Percentiles rank a stretch among this genome's conserved stretches.
Conservation (phyloP, 2,888 invertebrate species). For the Drosophila limbata region DNA sequence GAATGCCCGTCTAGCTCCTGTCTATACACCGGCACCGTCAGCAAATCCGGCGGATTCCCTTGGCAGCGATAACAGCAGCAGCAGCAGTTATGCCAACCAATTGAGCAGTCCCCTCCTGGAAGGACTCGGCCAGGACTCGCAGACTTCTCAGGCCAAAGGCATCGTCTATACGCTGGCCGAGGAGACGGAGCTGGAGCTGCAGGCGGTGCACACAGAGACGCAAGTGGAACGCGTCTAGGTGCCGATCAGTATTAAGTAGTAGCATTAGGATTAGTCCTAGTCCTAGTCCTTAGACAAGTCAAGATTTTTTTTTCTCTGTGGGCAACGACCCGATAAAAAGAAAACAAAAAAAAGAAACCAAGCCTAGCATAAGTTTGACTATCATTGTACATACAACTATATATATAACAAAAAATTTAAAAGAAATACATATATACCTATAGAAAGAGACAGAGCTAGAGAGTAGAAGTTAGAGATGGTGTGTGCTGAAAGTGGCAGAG, state of each 20-base stretch:
- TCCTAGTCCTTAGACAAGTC: slow-evolving; percentile 51
- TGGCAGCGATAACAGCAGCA: slow-evolving; percentile 41
- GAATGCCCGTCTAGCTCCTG: slow-evolving; percentile 70
- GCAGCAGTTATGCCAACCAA: slow-evolving; percentile 48
- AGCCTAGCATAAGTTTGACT: slow-evolving; percentile 56
- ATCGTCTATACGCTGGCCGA: slow-evolving; percentile 87
- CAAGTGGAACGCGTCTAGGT: slow-evolving; percentile 75
- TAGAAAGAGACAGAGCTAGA: slow-evolving; percentile 1
- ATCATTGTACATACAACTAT: slow-evolving; percentile 45
- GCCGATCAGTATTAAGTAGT: slow-evolving; percentile 51
- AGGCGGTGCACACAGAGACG: slow-evolving; percentile 85
- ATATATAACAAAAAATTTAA: slow-evolving; percentile 8
- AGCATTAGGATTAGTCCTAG: slow-evolving; percentile 58
- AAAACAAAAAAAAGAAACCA: slow-evolving; percentile 21
- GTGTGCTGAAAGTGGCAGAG: neutral
- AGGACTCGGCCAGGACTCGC: slow-evolving; percentile 50
- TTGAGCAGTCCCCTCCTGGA: slow-evolving; percentile 76
- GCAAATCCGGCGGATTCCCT: slow-evolving; percentile 15
- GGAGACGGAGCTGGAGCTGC: slow-evolving; percentile 87
- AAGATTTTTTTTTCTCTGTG: slow-evolving; percentile 45
- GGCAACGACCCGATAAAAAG: slow-evolving; percentile 33
- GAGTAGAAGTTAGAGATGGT: neutral
- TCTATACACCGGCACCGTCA: slow-evolving; percentile 48
- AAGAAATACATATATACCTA: slow-evolving; percentile 16
- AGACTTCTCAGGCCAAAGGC: slow-evolving; percentile 81